A percentile compares a stretch with the other conserved stretches of the same genome.
phyloP scores from a whole-genome alignment of 2,888 invertebrate genomes.

The Caenorhabditis imperialis region DNA sequence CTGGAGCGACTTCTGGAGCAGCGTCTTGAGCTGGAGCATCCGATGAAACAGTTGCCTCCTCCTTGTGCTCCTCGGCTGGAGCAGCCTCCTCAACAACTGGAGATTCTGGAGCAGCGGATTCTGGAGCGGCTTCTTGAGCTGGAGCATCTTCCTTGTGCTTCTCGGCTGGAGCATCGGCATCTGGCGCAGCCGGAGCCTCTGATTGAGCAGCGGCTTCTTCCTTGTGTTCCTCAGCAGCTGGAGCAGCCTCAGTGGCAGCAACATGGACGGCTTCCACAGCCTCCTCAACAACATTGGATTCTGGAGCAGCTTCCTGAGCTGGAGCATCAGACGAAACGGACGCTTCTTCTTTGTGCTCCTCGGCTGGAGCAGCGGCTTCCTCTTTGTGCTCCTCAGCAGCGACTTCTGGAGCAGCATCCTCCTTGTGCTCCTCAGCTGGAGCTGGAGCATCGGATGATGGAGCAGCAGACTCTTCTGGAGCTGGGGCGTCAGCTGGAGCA shows the following conservation, averaged over 20 bases:
- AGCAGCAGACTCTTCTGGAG: slow-evolving; percentile 1
- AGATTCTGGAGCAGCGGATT: neutral
- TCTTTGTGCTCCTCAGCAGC: no score
- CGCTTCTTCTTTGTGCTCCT: neutral
- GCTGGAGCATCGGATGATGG: neutral
- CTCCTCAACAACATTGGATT: neutral
- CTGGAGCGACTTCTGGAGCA: slow-evolving; percentile 44
- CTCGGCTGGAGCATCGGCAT: neutral
- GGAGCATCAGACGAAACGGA: neutral
- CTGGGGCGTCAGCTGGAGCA: slow-evolving; percentile 15
- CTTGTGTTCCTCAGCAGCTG: neutral
- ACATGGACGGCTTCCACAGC: neutral
- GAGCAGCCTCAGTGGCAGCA: neutral
- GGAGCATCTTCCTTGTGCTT: slow-evolving; percentile 37
- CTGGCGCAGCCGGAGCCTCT: neutral
- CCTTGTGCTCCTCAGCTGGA: neutral
- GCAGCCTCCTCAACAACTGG: slow-evolving; percentile 16
- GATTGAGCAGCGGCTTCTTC: neutral
- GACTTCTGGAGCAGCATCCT: slow-evolving; percentile 2
- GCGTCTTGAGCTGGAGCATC: slow-evolving; percentile 49
- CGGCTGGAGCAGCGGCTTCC: no score
- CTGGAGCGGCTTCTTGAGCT: slow-evolving; percentile 45
- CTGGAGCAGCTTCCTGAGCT: slow-evolving; percentile 4
- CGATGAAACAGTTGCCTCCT: slow-evolving; percentile 14
- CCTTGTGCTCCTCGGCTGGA: slow-evolving; percentile 15